Evolutionary conservation across 2,888 invertebrate genomes (phyloP).

Genomic region (Tenthredo distinguenda): DNA sequence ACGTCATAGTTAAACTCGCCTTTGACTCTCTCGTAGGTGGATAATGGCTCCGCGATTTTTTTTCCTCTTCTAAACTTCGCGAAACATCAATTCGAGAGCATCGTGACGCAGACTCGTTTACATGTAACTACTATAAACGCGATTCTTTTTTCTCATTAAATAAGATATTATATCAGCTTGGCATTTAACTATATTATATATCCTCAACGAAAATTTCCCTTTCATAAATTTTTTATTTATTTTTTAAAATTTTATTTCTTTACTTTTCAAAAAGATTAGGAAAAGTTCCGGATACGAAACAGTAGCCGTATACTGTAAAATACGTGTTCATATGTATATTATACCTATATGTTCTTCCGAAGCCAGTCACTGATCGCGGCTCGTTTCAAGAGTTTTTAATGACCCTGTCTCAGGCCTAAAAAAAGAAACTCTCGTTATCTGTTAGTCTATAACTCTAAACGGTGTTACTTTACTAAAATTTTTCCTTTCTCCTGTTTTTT

Average conservation of each 20-base stretch:
- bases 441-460: constrained; percentile 31
- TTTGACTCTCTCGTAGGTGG: constrained; percentile 54
- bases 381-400: constrained; percentile 26
- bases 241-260: background rate
- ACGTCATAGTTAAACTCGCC: constrained; percentile 60
- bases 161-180: background rate
- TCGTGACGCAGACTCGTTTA: background rate
- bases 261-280: background rate
- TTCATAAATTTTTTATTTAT: background rate
- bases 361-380: background rate
- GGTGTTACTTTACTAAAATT: background rate
- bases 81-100: background rate
- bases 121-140: background rate
- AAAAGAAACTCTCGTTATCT: background rate
- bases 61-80: background rate
- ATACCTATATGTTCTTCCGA: background rate
- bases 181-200: background rate
- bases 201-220: background rate
- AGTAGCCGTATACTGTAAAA: background rate
- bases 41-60: constrained; percentile 40
- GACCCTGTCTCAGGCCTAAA: background rate
- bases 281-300: background rate
- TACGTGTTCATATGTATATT: too few species aligned
- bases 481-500: background rate
- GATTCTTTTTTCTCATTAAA: background rate